These are phyloP conservation scores for Pogona vitticeps DNA, from an alignment of 2,113 vertebrate species.

Conservation along the genomic window DNA sequence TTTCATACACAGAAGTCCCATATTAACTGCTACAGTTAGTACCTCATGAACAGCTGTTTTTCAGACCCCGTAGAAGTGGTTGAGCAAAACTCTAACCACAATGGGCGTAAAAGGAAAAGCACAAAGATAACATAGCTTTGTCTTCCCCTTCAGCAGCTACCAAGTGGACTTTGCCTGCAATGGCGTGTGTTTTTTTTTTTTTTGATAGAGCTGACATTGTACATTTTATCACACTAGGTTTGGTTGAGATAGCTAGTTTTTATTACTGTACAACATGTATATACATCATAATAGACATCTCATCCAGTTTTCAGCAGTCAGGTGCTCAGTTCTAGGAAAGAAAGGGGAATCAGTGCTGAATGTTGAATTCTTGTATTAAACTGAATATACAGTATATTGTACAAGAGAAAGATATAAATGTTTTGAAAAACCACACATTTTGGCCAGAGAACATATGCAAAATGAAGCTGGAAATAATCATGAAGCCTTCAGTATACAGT, in stretches of 20 bases:
- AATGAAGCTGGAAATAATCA: background rate
- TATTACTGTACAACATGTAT: background rate
- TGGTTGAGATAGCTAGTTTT: background rate
- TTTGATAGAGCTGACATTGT: background rate
- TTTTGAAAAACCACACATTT: background rate
- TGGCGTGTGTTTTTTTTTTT: background rate
- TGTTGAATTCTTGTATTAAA: background rate
- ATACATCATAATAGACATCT: background rate
- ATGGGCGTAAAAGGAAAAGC: background rate
- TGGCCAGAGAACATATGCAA: background rate
- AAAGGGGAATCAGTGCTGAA: background rate
- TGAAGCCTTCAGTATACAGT: background rate
- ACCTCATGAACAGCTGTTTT: background rate
- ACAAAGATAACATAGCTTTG: background rate
- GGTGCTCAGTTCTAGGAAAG: background rate
- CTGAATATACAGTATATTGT: background rate
- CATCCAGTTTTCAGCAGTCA: background rate
- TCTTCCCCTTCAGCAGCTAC: background rate
- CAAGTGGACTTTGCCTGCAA: conserved; percentile 3
- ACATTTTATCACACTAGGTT: background rate
- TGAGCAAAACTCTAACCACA: background rate
- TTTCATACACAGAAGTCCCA: background rate
- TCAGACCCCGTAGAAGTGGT: background rate
- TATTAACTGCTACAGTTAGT: background rate
- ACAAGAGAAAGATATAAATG: background rate